Base-by-base conservation (phyloP, 2,888 invertebrate species). In the Polia nebulosa region DNA sequence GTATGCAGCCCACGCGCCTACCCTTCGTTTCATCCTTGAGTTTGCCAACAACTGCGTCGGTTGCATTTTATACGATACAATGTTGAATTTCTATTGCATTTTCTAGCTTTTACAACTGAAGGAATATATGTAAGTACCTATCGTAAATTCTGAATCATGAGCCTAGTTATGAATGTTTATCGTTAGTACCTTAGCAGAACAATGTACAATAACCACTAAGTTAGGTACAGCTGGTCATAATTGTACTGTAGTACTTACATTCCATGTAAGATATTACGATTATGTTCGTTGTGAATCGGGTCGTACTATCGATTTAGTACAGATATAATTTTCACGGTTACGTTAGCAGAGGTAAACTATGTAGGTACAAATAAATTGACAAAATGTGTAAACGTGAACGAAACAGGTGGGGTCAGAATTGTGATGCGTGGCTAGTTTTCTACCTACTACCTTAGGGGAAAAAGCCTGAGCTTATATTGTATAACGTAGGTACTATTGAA, bases 1-100 rank as follows among this genome's bases (percentile, higher is more conserved):
- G 82, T 89, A 94, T 94, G 89, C 94, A 87, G 86, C 78, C 77
- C 92, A 88, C 93, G 94, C 90, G 66, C 73, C 63, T 75, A 75
- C 88, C 89, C 88, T 87, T 82, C 88, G 81, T 82, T 89, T 80
- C 87, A 89, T 90, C 85, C 88, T 81, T 74, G 72, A 87, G 87
- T 89, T 90, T 89, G 85, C 85, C 80, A 85, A 88, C 89, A 88
- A 88, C 87, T 89, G 89, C 87, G 89, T 85, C 87, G 76, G 88
- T 85, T 92, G 92, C 93, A 92, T 93, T 92, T 92, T 91, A 88
- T 90, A 86, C 80, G 86, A 82, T 80, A 85, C 80, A 36, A 59
- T 57, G 61, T 64, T 41, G 63, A 67, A 66, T 67, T 73, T 61
- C 61, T 67, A 63, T 69, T 76, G 74, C 67, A 70, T 65, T 72